phyloP scores from a whole-genome alignment of 2,888 invertebrate species.

The Entomobrya multifasciata region DNA sequence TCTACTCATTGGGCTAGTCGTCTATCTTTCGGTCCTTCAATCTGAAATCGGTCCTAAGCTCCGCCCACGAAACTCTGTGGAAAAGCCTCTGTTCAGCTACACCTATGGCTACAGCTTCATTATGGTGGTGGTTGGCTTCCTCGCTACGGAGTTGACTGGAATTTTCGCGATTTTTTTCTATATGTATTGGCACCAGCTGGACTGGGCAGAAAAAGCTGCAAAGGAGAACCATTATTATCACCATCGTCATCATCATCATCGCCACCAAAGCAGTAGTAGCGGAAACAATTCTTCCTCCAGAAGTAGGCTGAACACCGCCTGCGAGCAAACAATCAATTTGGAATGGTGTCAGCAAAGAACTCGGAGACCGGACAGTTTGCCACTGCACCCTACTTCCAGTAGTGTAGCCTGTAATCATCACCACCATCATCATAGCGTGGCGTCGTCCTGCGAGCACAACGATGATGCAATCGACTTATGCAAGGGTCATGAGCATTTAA shows the following conservation, averaged over 20 bases:
- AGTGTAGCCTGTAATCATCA: conserved; percentile 53
- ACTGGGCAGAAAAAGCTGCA: conserved; percentile 76
- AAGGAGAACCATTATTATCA: conserved; percentile 48
- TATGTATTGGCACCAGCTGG: conserved; percentile 86
- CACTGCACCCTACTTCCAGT: conserved; percentile 45
- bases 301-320: conserved; percentile 34
- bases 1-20: conserved; percentile 94
- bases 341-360: conserved; percentile 57
- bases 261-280: conserved; percentile 31
- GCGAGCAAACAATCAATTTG: conserved; percentile 57
- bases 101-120: conserved; percentile 93
- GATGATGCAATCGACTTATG: conserved; percentile 54
- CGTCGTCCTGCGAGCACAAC: conserved; percentile 38
- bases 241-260: conserved; percentile 61
- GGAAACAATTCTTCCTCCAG: conserved; percentile 42
- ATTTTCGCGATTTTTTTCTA: conserved; percentile 93
- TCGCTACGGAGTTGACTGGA: conserved; percentile 92
- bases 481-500: conserved; percentile 65
- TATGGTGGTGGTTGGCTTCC: conserved; percentile 91
- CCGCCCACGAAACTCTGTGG: conserved; percentile 88
- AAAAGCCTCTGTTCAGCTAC: conserved; percentile 91
- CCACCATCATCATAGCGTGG: conserved; percentile 36
- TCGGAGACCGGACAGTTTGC: conserved; percentile 56
- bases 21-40: conserved; percentile 96
- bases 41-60: conserved; percentile 94